phyloP scores from a whole-genome alignment of 1,140 invertebrate genomes.

The Meloidogyne exigua region DNA sequence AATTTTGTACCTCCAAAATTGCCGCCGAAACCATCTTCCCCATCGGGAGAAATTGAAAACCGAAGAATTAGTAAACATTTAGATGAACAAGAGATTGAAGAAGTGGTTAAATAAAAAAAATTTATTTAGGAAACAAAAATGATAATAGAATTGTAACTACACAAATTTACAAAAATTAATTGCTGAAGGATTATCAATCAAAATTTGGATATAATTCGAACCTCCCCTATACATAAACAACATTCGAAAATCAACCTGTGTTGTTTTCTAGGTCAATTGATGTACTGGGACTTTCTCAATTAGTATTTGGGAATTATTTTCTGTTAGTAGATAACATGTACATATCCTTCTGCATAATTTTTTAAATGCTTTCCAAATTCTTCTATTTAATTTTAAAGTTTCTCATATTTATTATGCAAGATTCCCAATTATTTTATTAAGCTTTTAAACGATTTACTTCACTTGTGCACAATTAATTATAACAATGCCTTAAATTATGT shows the following conservation, averaged over 20 bases:
- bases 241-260: too few relatives aligned
- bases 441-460: background rate
- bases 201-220: too few relatives aligned
- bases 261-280: too few relatives aligned
- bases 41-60: background rate
- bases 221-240: too few relatives aligned
- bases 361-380: background rate
- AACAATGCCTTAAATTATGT: background rate
- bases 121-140: background rate
- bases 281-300: too few relatives aligned
- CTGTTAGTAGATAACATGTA: too few relatives aligned
- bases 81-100: background rate
- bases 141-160: background rate
- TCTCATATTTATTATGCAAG: background rate
- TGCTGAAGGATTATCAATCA: too few relatives aligned
- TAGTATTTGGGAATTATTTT: too few relatives aligned
- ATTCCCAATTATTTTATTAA: background rate
- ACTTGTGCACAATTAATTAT: background rate
- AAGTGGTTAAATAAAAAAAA: background rate
- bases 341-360: background rate
- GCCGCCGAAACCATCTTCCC: constrained; percentile 17
- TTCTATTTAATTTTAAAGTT: background rate
- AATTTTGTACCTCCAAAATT: constrained; percentile 6
- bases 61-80: background rate
- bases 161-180: background rate